Evolutionary conservation across 30 jellyfish, hydroid and myxozoan species (phyloP).

Genomic region (Aurelia sp.): DNA sequence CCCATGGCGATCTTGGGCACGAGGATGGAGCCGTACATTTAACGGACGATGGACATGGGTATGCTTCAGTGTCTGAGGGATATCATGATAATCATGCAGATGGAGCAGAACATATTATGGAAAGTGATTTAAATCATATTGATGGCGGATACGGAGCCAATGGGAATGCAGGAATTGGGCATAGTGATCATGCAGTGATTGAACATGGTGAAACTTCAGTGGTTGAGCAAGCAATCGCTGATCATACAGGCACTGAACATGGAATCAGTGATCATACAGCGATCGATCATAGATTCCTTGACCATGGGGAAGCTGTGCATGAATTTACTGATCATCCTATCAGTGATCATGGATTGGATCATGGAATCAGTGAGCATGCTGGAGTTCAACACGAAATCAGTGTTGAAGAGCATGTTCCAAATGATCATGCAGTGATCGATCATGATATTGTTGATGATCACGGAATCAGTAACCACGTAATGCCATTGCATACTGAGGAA

Average conservation of each 20-base stretch:
- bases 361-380: constrained; percentile 25
- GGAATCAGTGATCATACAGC: constrained; percentile 3
- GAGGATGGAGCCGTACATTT: constrained; percentile 47
- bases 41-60: constrained; percentile 69
- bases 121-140: constrained; percentile 15
- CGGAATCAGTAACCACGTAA: constrained; percentile 23
- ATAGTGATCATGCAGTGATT: too few relatives aligned
- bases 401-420: background rate
- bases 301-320: constrained; percentile 24
- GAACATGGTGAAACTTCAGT: too few relatives aligned
- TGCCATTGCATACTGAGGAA: constrained; percentile 5
- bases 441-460: constrained; percentile 28
- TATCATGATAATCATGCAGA: constrained; percentile 24
- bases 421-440: background rate
- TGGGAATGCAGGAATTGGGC: too few relatives aligned
- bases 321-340: constrained; percentile 11
- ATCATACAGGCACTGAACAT: constrained; percentile 25
- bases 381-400: background rate
- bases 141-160: too few relatives aligned
- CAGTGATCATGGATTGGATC: constrained; percentile 8
- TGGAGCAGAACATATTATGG: constrained; percentile 27
- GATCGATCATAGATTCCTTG: background rate
- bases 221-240: constrained; percentile 3
- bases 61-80: constrained; percentile 28
- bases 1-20: background rate